Conservation (phyloP, 2,797 vertebrate species). For the Siniperca scherzeri region DNA sequence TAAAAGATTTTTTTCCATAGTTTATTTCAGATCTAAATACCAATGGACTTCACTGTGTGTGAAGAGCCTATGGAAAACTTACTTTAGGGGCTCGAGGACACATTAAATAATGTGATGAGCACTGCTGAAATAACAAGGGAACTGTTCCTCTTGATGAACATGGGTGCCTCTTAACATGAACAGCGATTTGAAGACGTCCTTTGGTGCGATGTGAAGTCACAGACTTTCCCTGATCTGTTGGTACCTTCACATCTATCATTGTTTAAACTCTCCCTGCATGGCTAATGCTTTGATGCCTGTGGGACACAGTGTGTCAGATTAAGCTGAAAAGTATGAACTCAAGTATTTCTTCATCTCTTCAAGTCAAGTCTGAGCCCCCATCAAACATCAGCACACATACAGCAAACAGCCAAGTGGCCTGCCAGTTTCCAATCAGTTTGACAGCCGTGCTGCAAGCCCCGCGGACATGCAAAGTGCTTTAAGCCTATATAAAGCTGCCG, state of each 20-base stretch:
- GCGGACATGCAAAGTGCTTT: conserved; percentile 55
- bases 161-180: conserved; percentile 21
- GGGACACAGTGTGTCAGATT: conserved; percentile 41
- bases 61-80: too few species aligned
- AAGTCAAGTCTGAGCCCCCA: conserved; percentile 35
- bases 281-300: not conserved
- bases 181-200: conserved; percentile 23
- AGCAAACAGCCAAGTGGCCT: conserved; percentile 45
- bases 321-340: conserved; percentile 54
- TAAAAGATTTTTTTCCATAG: too few species aligned
- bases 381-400: conserved; percentile 48
- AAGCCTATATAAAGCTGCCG: conserved; percentile 38
- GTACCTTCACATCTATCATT: conserved; percentile 23
- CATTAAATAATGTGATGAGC: too few species aligned
- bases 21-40: too few species aligned
- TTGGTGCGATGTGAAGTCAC: conserved; percentile 13
- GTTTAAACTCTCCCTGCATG: conserved; percentile 29
- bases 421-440: conserved; percentile 61
- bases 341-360: conserved; percentile 59
- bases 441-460: conserved; percentile 40
- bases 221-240: conserved; percentile 22
- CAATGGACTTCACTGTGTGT: too few species aligned
- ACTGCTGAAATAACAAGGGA: too few species aligned
- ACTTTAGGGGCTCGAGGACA: too few species aligned
- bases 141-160: not conserved